These are phyloP conservation scores for Siniperca undulata DNA, from an alignment of 2,797 vertebrate species.

Conservation along the genomic window DNA sequence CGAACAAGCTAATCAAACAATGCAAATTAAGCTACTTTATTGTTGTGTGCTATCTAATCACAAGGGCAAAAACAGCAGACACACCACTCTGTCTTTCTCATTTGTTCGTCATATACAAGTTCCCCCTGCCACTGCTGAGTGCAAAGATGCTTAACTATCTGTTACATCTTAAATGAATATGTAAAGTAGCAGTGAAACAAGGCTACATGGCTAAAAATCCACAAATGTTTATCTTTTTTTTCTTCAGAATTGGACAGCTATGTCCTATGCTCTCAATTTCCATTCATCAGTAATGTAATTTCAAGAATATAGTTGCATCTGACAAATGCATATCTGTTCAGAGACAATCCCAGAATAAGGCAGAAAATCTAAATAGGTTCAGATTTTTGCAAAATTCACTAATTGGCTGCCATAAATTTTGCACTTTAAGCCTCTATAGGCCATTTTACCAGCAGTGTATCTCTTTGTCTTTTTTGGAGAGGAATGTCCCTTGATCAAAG, in stretches of 20 bases:
- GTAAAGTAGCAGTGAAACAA: background rate
- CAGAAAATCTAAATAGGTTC: background rate
- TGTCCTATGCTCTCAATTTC: conserved; percentile 3
- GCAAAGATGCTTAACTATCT: background rate
- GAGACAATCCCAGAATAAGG: background rate
- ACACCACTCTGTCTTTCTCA: background rate
- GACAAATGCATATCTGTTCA: background rate
- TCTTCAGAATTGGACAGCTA: background rate
- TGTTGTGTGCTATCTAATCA: background rate
- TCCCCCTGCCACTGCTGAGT: too few species aligned
- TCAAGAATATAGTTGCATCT: background rate
- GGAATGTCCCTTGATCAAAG: conserved; percentile 9
- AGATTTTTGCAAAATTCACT: background rate
- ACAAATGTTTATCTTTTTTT: too few species aligned
- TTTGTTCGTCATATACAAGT: background rate
- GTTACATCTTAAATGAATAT: background rate
- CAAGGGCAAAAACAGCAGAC: background rate
- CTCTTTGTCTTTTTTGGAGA: too few species aligned
- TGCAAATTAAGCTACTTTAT: conserved; percentile 33
- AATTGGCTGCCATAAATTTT: background rate
- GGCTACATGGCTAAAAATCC: background rate
- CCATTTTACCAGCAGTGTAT: background rate
- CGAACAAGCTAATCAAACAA: conserved; percentile 1
- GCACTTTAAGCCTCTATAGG: background rate
- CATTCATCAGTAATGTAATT: background rate